Evolutionary conservation across 53 echinoderm and acorn worm species (phyloP).

Genomic region (Holothuria scabra): DNA sequence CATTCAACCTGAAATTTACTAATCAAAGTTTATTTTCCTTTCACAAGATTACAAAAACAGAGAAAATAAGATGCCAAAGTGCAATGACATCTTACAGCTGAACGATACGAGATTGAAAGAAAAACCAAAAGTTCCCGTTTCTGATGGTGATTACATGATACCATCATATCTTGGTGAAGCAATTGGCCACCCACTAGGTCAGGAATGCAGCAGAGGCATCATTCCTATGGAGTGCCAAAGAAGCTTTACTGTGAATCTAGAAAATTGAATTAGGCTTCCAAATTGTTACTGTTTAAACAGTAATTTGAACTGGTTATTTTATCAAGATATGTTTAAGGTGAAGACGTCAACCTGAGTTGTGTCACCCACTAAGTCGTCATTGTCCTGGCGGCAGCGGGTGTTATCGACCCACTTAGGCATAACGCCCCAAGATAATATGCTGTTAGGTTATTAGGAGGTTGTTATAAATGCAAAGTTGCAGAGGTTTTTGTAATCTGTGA

Average conservation of each 20-base stretch:
- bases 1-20: too few relatives aligned
- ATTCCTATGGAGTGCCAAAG: background rate
- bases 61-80: too few relatives aligned
- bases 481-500: background rate
- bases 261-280: slow-evolving; percentile 36
- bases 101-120: too few relatives aligned
- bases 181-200: slow-evolving; percentile 45
- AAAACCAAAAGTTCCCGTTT: too few relatives aligned
- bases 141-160: too few relatives aligned
- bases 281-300: slow-evolving; percentile 51
- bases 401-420: background rate
- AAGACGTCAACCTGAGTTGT: slow-evolving; percentile 17
- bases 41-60: too few relatives aligned
- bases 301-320: slow-evolving; percentile 35
- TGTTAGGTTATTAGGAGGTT: slow-evolving; percentile 19
- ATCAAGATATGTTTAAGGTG: background rate
- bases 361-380: slow-evolving; percentile 15
- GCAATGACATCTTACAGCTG: too few relatives aligned
- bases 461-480: slow-evolving; percentile 23
- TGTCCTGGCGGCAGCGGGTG: background rate
- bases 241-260: background rate
- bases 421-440: background rate
- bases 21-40: too few relatives aligned
- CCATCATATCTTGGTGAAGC: slow-evolving; percentile 11
- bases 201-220: slow-evolving; percentile 6